Evolutionary conservation across 1,140 invertebrate genomes (phyloP), one percentile per base, ranked within the genome.

Genomic region (Penaeus chinensis): DNA sequence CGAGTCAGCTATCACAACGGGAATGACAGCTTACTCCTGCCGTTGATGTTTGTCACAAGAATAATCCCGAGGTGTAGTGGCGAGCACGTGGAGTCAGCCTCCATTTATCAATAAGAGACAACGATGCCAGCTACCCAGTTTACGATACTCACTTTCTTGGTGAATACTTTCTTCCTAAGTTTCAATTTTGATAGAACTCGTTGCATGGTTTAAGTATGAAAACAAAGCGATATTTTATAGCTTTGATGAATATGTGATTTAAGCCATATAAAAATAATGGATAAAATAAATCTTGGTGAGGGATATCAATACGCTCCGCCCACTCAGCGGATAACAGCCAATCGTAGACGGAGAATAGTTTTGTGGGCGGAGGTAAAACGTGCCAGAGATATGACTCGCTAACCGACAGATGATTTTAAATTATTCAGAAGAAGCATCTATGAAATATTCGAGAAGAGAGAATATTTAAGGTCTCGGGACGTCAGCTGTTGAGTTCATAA

Each of bases 351-450:
- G 27, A 74, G 42, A 7, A 19, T 2, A 18, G 1, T 19, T 4
- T n/a, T 32, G 71, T 74, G 71, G 71, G 71, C 71, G 71, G 71
- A 10, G 24, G 4, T 8, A 13, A 32, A 10, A 11, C 27, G 18
- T 19, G 42, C n/a, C 20, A 32, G 71, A 37, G 71, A 22, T 24
- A 37, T 74, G 71, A 27, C 71, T 74, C 22, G 71, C 71, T 20
- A 74, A 74, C 20, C 27, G 27, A 10, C n/a, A 32, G 20, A 27
- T 37, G 18, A 16, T 74, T n/a, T 32, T 74, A 74, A 74, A 74
- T 74, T 74, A 74, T 74, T 74, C 71, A 74, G n/a, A 74, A 74
- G 69, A 32, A n/a, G 37, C 69, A 74, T 74, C 69, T 74, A 74
- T 74, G 71, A 74, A 74, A 74, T 74, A 74, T 74, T 74, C 71